Evolutionary conservation across 2,888 invertebrate species (phyloP), one percentile per base, ranked within the genome.

Genomic region (Caenorhabditis japonica): DNA sequence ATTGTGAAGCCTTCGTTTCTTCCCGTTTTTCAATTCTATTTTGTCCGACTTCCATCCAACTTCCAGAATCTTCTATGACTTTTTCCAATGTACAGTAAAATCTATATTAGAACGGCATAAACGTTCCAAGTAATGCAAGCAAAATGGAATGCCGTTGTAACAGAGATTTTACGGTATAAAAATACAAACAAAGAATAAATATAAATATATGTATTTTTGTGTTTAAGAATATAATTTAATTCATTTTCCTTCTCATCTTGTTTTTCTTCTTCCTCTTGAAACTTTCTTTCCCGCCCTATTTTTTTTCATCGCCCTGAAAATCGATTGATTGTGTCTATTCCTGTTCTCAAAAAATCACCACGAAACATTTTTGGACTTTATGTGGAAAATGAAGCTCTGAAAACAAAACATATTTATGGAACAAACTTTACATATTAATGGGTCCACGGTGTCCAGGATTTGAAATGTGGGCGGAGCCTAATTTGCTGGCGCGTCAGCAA

Each of bases 381-480:
- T 92, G 91, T 41, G 75, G 71, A 53, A 76, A 76, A 23, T 72
- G 58, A 49, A 47, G 56, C 23, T 85, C 83, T 21, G 68, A 81
- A 66, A 66, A 64, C 44, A 56, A 43, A 19, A n/a, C 36, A 23
- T 7, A 25, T 36, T 23, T 23, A 38, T 49, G 27, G 44, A 46
- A 46, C 15, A 39, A 7, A 39, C 39, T 5, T 5, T 46, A 27
- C n/a, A 46, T 4, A 17, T 39, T 10, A 43, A 46, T n/a, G n/a
- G n/a, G n/a, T n/a, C n/a, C n/a, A n/a, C n/a, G n/a, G n/a, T n/a
- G n/a, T n/a, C n/a, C n/a, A n/a, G n/a, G n/a, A n/a, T n/a, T n/a
- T n/a, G n/a, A n/a, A n/a, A n/a, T n/a, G n/a, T n/a, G n/a, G n/a
- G n/a, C n/a, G n/a, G n/a, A n/a, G n/a, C n/a, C n/a, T n/a, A n/a